Evolutionary conservation across 1,140 invertebrate genomes (phyloP), one percentile per base, ranked within the genome.

Genomic region (Drosophila punjabiensis): DNA sequence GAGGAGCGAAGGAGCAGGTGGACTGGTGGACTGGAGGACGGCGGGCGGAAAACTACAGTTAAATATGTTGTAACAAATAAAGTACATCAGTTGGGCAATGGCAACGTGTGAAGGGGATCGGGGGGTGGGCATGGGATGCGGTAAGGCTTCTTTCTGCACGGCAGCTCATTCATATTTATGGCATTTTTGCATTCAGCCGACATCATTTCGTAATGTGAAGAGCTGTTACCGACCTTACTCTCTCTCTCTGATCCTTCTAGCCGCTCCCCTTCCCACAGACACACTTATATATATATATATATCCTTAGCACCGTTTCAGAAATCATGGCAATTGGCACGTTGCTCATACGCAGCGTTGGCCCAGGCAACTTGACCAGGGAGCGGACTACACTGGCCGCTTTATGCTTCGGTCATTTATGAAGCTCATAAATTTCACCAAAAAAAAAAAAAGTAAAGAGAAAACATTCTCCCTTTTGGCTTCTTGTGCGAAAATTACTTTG

Each of bases 21-120:
- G 65, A 35, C 48, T 37, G 35, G 16, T 20, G 56, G 37, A 53
- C 24, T 28, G 28, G 16, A n/a, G 55, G 33, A n/a, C 11, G 41
- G 64, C 39, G 59, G 62, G 65, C 56, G 70, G 66, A 67, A 76
- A 89, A 84, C 85, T 88, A 88, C 85, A 88, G 85, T 89, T 88
- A 88, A 88, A 88, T 89, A 88, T 88, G 85, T 90, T 88, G 85
- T 89, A 88, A 88, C 85, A 88, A 88, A 88, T 88, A 88, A 89
- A 88, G 85, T 88, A 88, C 86, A 88, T 83, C 85, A 81, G 78
- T 79, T 69, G 62, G 79, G 68, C 76, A 73, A 37, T 33, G 35
- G 30, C 53, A 37, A 28, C 5, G 53, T n/a, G 59, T 30, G 16
- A 10, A 14, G 10, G 28, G 61, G 13, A 32, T 2, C 5, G 28